These are phyloP conservation scores for Gallinago paraguaiae DNA, from an alignment of 2,113 vertebrate species.

Conservation along the genomic window DNA sequence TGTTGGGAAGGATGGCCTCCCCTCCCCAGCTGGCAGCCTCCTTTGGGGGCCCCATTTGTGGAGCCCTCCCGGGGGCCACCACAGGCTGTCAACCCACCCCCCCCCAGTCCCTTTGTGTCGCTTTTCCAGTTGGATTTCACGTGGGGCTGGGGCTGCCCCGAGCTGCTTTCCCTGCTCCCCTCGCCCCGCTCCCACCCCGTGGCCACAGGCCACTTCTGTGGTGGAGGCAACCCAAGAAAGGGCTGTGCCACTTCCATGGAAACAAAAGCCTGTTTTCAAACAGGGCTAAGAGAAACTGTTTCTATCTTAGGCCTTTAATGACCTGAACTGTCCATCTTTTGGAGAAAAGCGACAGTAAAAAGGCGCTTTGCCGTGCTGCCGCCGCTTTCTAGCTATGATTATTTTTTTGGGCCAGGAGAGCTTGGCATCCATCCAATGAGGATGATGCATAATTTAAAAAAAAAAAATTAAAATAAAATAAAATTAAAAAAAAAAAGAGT, in stretches of 20 bases:
- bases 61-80: constrained; percentile 56
- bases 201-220: constrained; percentile 17
- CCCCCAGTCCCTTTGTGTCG: constrained; percentile 69
- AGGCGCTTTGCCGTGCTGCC: constrained; percentile 38
- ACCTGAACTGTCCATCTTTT: constrained; percentile 72
- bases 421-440: neutral
- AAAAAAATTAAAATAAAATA: neutral
- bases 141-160: neutral
- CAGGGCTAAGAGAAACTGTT: constrained; percentile 74
- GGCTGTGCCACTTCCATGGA: constrained; percentile 67
- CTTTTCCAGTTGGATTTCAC: constrained; percentile 82
- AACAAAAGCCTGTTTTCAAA: constrained; percentile 84
- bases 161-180: neutral
- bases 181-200: neutral
- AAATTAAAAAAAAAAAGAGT: neutral
- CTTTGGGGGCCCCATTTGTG: neutral
- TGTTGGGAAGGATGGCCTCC: constrained; percentile 25
- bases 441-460: neutral
- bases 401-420: constrained; percentile 5
- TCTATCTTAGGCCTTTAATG: constrained; percentile 75
- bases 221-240: constrained; percentile 48
- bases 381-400: neutral
- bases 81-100: constrained; percentile 29
- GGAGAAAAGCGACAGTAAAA: neutral
- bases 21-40: neutral